Evolutionary conservation across 2,113 vertebrate species (phyloP), one percentile per base, ranked within the genome.

Genomic region (Dolichotis patagonum): DNA sequence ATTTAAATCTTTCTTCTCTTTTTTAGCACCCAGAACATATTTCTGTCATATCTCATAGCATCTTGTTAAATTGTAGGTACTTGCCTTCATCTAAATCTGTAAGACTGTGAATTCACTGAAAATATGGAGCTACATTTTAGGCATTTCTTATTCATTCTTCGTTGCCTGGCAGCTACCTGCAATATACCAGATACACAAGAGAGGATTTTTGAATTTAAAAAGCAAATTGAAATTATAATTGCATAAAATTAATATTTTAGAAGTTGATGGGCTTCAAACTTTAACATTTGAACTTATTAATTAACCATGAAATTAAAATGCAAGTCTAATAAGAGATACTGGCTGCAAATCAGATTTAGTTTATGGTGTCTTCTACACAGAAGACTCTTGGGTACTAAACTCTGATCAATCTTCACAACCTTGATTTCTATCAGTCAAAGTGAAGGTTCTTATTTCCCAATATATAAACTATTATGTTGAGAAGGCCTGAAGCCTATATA

Each of bases 181-280:
- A 83, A 32, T 41, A 41, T 78, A 67, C 63, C 54, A 56, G 62
- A 38, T 41, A 62, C 56, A 60, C 19, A 65, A n/a, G 22, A 91
- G 83, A 78, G 8, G 14, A 67, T 83, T 95, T 93, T 86, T 78
- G 24, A 91, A 56, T 94, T 54, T 80, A 91, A 80, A 38, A 85
- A 90, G n/a, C 75, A 91, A 96, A 95, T 80, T 95, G 63, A 91
- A 97, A 93, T 84, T 80, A 52, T 1, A 75, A 0, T 85, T 93
- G 8, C 20, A 30, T 90, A 92, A 94, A 87, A 93, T 93, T 89
- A 84, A 65, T 65, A 89, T 90, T 83, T 7, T 62, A 97, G 9
- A 89, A 10, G 8, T 92, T 89, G 87, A 22, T 93, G 35, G 77
- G 87, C 80, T 91, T 97, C 88, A 93, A 7, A 71, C 82, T 17